Evolutionary conservation across 2,113 vertebrate genomes (phyloP), one percentile per base, ranked within the genome.

Genomic region (Anguilla rostrata): DNA sequence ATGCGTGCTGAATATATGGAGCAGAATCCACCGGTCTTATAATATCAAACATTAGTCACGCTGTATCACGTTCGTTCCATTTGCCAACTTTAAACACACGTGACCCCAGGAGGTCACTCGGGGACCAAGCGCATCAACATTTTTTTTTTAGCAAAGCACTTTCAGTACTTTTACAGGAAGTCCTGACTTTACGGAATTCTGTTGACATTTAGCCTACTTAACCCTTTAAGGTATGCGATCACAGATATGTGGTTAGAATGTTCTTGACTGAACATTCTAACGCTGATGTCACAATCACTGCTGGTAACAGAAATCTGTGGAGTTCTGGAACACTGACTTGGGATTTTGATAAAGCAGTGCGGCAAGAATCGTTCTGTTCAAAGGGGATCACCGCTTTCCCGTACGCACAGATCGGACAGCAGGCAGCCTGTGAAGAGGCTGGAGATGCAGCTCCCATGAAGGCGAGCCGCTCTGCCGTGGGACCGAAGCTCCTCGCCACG

Each of bases 391-490:
- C 34, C 0, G 34, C 34, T 34, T 34, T 34, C 34, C 34, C 34
- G 34, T 34, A 34, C 34, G 1, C 34, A 34, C 34, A 34, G 34
- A 0, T 34, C 34, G 34, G 34, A 34, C 34, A 34, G 34, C 34
- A 34, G 1, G 34, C 34, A 34, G 34, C 34, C 34, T 34, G 34
- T 34, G 34, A 34, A 34, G 34, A 34, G 34, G 34, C 34, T 34
- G 22, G 87, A 75, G 81, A 71, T 71, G 39, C 12, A 87, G 83
- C 2, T 9, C 87, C 89, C 66, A 88, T 15, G n/a, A 84, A 88
- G 90, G 87, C 85, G 91, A 89, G 92, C 83, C 89, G 85, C 82
- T 78, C 22, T 85, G 85, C 63, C 87, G 34, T 34, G 34, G 34
- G 79, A 83, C 86, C 79, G 11, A 22, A 89, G 87, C 86, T 81